Evolutionary conservation across 2,888 invertebrate genomes (phyloP), one percentile per base, ranked within the genome.

Genomic region (Barypeithes pellucidus): DNA sequence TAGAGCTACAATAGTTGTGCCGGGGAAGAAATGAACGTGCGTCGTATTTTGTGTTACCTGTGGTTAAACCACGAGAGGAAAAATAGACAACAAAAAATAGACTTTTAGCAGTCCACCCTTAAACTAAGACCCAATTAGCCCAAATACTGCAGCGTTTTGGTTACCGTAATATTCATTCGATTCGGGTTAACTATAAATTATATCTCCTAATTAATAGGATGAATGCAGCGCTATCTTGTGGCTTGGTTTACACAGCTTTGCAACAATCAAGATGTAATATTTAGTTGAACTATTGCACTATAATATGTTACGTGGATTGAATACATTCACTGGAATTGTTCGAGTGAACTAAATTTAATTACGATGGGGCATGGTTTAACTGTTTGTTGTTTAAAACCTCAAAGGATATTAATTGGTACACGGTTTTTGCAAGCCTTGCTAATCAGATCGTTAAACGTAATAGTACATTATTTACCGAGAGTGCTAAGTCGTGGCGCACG

Each of bases 111-210:
- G n/a, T n/a, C n/a, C n/a, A n/a, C n/a, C n/a, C n/a, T n/a, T n/a
- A n/a, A n/a, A n/a, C n/a, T n/a, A n/a, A n/a, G n/a, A n/a, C n/a
- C n/a, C n/a, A n/a, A n/a, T n/a, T n/a, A n/a, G n/a, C n/a, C n/a
- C n/a, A n/a, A n/a, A n/a, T n/a, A n/a, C 45, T 50, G 12, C 12
- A 50, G 9, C 9, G 22, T 24, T 50, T 50, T 24, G 24, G 50
- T 24, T 24, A 50, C 24, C 20, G 24, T 24, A 50, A 50, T 22
- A 50, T 50, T 22, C 22, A 50, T 50, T 50, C 11, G 3, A 16
- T 29, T 45, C 18, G 5, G 7, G 22, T 52, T 36, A 52, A 52
- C 52, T 39, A 65, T 65, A 65, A 65, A 65, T 65, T 52, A 65
- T 65, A 65, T 52, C 39, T 29, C 12, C 7, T 29, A 33, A 47